Evolutionary conservation across 2,888 invertebrate genomes (phyloP).

Genomic region (Nebria salina): DNA sequence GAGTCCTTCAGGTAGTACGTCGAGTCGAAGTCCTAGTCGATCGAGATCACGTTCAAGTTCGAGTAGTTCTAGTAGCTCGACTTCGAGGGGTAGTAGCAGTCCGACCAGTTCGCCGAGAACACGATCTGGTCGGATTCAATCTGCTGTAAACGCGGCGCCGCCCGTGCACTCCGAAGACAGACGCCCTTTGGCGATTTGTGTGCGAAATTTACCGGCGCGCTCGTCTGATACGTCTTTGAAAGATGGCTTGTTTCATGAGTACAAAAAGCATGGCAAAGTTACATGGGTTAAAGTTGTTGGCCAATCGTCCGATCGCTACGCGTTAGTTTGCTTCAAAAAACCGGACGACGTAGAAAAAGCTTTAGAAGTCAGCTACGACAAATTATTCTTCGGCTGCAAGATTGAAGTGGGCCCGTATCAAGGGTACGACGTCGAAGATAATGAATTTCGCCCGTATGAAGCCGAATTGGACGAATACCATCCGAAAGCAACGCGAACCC

Average conservation of each 20-base stretch:
- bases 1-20: conserved; percentile 66
- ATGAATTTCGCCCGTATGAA: conserved; percentile 88
- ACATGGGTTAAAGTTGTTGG: conserved; percentile 95
- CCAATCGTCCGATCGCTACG: conserved; percentile 90
- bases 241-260: conserved; percentile 98
- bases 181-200: conserved; percentile 88
- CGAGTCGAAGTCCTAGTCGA: conserved; percentile 67
- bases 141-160: conserved; percentile 55
- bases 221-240: conserved; percentile 94
- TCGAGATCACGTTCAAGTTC: conserved; percentile 66
- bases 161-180: conserved; percentile 70
- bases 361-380: conserved; percentile 93
- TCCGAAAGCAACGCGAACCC: conserved; percentile 94
- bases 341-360: conserved; percentile 97
- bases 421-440: conserved; percentile 86
- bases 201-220: conserved; percentile 87
- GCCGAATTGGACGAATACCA: conserved; percentile 97
- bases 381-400: conserved; percentile 96
- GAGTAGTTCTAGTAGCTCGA: conserved; percentile 70
- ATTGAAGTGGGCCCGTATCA: conserved; percentile 95
- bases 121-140: conserved; percentile 63
- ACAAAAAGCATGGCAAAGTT: conserved; percentile 98
- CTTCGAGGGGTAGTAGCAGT: conserved; percentile 69
- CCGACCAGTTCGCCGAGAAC: conserved; percentile 69
- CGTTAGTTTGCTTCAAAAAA: conserved; percentile 95